Conservation (phyloP, 1,140 invertebrate genomes). For the Tetramorium alpestre region DNA sequence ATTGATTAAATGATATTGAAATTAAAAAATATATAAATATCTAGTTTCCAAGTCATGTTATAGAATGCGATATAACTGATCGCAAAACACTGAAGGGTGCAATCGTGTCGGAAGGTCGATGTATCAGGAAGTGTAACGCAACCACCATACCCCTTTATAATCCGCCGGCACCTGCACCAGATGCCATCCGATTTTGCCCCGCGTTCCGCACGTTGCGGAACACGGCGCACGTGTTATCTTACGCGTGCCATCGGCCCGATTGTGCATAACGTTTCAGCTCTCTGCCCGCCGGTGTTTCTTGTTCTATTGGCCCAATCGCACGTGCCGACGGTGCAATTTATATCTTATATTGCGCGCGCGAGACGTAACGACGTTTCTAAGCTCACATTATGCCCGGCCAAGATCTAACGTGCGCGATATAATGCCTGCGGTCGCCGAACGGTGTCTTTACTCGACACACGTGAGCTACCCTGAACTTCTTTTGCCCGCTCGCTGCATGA, state of each 20-base stretch:
- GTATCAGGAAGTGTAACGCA: slow-evolving; percentile 26
- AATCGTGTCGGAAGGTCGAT: not conserved
- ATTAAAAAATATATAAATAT: not conserved
- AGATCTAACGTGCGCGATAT: slow-evolving; percentile 36
- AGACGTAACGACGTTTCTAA: slow-evolving; percentile 33
- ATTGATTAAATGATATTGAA: not conserved
- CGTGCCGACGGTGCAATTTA: slow-evolving; percentile 64
- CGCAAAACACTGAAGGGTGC: not conserved
- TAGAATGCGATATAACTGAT: not conserved
- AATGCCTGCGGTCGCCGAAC: slow-evolving; percentile 36
- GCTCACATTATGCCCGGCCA: slow-evolving; percentile 10
- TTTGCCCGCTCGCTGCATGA: not conserved
- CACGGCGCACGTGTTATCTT: slow-evolving; percentile 57
- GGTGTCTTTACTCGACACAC: slow-evolving; percentile 27
- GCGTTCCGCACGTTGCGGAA: slow-evolving; percentile 45
- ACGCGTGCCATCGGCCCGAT: slow-evolving; percentile 72
- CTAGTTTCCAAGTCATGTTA: not conserved
- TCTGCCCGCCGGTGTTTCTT: slow-evolving; percentile 58
- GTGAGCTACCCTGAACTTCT: slow-evolving; percentile 28
- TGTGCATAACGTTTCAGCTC: slow-evolving; percentile 65
- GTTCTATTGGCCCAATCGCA: slow-evolving; percentile 52
- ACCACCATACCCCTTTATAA: not conserved
- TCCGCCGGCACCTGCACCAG: not conserved
- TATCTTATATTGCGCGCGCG: slow-evolving; percentile 31
- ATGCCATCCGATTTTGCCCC: slow-evolving; percentile 36